These are phyloP conservation scores for Plecotus auritus DNA, from an alignment of 2,113 vertebrate genomes.

Conservation along the genomic window DNA sequence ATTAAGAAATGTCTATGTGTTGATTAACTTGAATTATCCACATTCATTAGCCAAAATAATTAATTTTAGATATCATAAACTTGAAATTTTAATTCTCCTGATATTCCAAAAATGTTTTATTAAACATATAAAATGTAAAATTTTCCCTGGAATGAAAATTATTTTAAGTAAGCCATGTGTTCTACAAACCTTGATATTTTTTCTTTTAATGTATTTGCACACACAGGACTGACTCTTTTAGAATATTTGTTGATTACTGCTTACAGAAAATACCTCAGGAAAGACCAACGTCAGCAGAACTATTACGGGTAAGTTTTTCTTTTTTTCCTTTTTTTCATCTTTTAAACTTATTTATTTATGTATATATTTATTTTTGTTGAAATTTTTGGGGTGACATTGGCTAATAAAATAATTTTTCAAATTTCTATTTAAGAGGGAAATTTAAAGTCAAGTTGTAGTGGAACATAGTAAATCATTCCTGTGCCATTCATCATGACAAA, in stretches of 20 bases:
- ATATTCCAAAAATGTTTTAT: slow-evolving; percentile 9
- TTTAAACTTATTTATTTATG: not conserved
- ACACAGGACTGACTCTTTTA: slow-evolving; percentile 93
- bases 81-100: not conserved
- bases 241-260: slow-evolving; percentile 99
- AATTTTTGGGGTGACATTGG: not conserved
- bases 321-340: not conserved
- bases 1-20: not conserved
- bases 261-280: slow-evolving; percentile 99
- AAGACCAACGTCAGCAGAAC: slow-evolving; percentile 93
- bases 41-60: slow-evolving; percentile 18
- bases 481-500: not conserved
- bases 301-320: slow-evolving; percentile 89
- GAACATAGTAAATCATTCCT: not conserved
- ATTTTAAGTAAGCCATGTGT: not conserved
- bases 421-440: slow-evolving; percentile 38
- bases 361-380: not conserved
- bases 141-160: not conserved
- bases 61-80: slow-evolving; percentile 3
- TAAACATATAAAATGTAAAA: not conserved
- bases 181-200: slow-evolving; percentile 35
- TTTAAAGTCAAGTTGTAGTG: not conserved
- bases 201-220: slow-evolving; percentile 45
- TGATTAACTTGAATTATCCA: slow-evolving; percentile 25
- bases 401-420: slow-evolving; percentile 41